These are phyloP conservation scores for Xestobium rufovillosum DNA, from an alignment of 2,888 invertebrate genomes.

Conservation along the genomic window DNA sequence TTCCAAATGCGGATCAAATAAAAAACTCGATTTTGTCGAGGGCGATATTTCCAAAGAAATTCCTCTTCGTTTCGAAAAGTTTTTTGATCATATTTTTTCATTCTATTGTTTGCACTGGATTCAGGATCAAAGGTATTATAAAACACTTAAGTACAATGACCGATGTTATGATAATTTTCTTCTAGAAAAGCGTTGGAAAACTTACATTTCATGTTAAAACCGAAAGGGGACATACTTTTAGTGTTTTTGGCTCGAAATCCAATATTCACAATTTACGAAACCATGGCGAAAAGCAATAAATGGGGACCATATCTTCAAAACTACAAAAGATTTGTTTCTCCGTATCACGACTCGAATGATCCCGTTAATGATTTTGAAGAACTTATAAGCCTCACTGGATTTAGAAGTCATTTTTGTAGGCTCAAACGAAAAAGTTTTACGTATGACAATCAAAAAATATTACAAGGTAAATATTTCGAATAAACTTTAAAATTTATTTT, in stretches of 20 bases:
- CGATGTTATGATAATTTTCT: constrained; percentile 17
- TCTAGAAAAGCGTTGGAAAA: constrained; percentile 56
- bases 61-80: constrained; percentile 43
- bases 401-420: constrained; percentile 52
- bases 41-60: constrained; percentile 53
- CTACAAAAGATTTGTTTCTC: constrained; percentile 57
- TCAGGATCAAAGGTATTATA: constrained; percentile 55
- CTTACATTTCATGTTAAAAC: constrained; percentile 57
- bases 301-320: constrained; percentile 62
- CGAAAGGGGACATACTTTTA: constrained; percentile 61
- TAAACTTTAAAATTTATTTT: constrained; percentile 8
- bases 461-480: constrained; percentile 49
- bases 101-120: constrained; percentile 79
- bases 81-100: constrained; percentile 64
- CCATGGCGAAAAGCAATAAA: constrained; percentile 46
- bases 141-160: too few species aligned
- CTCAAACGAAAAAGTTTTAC: constrained; percentile 50
- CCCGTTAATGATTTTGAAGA: constrained; percentile 51
- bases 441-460: constrained; percentile 49
- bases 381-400: constrained; percentile 53
- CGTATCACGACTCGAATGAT: constrained; percentile 56
- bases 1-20: constrained; percentile 45
- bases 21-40: constrained; percentile 45
- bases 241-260: constrained; percentile 62
- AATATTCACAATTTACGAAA: constrained; percentile 60